Base-by-base conservation (phyloP, 2,797 vertebrate genomes). In the Selene dorsalis region DNA sequence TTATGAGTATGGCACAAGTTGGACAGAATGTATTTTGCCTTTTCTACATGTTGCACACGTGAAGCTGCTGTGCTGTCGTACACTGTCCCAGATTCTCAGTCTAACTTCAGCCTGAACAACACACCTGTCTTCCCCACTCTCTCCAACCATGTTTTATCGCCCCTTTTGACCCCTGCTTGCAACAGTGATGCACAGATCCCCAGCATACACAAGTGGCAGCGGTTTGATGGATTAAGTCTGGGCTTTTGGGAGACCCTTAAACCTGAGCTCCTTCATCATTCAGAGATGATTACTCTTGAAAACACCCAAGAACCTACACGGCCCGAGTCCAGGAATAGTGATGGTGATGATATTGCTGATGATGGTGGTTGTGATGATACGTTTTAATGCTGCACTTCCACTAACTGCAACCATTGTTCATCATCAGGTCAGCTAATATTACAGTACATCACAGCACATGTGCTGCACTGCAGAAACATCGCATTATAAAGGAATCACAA, bases 181-280 rank as follows among this genome's bases (percentile, higher is more conserved):
- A 67, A 73, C 53, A 62, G 24, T 75, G 79, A 73, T 64, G 32
- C 60, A 16, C 74, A 70, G 10, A 57, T 76, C 61, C 75, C 26
- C 48, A 64, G 26, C 32, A 60, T 28, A 28, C 67, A 68, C 43
- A 18, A 24, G 48, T 18, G 30, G 47, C 17, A 16, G 38, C 69
- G 57, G 50, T 71, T 69, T 87, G 87, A 90, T 86, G 48, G 75
- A 90, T 89, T 81, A 76, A 79, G 38, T 75, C 64, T 3, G 74
- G 80, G 64, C 63, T 84, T 90, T 60, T 14, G 81, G 64, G 81
- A 56, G 56, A 69, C 47, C 73, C 39, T 13, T 59, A 64, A 83
- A 75, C 65, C 79, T 18, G 18, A 77, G 76, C 73, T 84, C 77
- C 30, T 80, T 69, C 58, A 90, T 87, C 83, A 88, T 81, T 69